Evolutionary conservation across 1,140 invertebrate genomes (phyloP).

Genomic region (Maniola jurtina): DNA sequence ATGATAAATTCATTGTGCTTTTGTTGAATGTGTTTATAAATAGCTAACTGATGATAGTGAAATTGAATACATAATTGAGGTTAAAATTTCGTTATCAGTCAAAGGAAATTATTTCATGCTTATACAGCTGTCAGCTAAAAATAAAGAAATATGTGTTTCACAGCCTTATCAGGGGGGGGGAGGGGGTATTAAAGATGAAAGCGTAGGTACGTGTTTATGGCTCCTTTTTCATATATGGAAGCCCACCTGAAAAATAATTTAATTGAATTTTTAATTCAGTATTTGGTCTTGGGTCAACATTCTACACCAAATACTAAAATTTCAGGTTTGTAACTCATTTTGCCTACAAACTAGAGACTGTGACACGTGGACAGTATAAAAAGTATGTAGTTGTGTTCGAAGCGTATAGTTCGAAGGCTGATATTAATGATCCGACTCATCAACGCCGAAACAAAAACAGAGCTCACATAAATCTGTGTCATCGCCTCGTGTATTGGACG

Average conservation of each 20-base stretch:
- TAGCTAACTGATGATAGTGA: neutral
- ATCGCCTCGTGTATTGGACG: neutral
- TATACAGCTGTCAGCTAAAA: neutral
- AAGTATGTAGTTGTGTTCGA: no score
- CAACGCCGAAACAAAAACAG: constrained; percentile 8
- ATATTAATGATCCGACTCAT: neutral
- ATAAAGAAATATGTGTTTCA: neutral
- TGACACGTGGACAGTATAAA: no score
- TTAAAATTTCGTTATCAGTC: neutral
- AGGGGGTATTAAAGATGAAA: no score
- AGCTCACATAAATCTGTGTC: constrained; percentile 1
- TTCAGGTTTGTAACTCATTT: no score
- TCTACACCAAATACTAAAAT: no score
- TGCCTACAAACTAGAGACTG: no score
- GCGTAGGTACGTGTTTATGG: no score
- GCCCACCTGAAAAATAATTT: no score
- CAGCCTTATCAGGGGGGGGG: no score
- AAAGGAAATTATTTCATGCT: neutral
- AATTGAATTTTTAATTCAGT: no score
- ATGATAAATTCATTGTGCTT: constrained; percentile 33
- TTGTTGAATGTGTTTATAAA: constrained; percentile 20
- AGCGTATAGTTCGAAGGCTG: constrained; percentile 2
- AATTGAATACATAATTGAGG: neutral
- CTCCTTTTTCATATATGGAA: no score
- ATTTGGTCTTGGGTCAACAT: no score